These are phyloP conservation scores for Promerops cafer DNA, from an alignment of 2,113 vertebrate genomes.

Conservation along the genomic window DNA sequence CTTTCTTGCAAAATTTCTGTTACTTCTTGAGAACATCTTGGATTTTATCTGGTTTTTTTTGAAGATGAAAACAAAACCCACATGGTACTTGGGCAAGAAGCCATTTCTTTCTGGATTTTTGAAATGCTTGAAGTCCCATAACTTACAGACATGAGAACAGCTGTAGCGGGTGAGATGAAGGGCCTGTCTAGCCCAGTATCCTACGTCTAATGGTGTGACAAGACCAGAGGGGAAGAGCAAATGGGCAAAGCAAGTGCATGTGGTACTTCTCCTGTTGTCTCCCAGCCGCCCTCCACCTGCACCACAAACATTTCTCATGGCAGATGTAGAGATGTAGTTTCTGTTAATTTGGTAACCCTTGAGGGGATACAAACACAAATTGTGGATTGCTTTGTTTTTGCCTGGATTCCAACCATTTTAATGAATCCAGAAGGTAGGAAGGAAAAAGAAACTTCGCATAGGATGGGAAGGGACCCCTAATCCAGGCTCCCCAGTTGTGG, in stretches of 20 bases:
- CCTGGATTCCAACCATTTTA: rapidly evolving
- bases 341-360: background rate
- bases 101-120: conserved; percentile 1
- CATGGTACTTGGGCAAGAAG: background rate
- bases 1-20: background rate
- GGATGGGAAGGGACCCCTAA: background rate
- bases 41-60: background rate
- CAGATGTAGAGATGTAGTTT: background rate
- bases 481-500: background rate
- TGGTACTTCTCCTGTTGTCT: background rate
- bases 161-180: background rate
- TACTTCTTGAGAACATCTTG: background rate
- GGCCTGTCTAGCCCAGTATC: background rate
- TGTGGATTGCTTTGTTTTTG: background rate
- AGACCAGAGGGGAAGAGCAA: background rate
- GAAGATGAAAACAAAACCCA: conserved; percentile 19
- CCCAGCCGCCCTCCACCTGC: background rate
- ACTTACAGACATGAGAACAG: conserved; percentile 9
- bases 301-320: background rate
- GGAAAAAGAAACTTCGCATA: background rate
- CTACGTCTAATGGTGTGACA: background rate
- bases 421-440: background rate
- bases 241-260: background rate
- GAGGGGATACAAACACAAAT: background rate
- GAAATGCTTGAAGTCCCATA: background rate